Conservation (phyloP, 2,113 vertebrate species). For the Scortum barcoo region DNA sequence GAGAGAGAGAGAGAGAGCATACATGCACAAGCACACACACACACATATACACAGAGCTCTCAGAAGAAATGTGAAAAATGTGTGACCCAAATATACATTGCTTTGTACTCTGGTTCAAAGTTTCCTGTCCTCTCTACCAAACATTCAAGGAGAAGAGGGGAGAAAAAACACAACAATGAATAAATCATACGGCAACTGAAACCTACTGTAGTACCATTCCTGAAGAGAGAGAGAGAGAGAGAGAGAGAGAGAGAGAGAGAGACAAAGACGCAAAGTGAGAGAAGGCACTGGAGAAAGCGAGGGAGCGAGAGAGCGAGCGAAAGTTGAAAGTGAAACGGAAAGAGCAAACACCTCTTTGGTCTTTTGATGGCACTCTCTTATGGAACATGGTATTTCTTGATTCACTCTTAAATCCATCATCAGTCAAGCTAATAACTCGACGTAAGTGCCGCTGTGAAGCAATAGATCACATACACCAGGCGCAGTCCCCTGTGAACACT, state of each 20-base stretch:
- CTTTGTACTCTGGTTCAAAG: conserved; percentile 87
- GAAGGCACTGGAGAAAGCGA: no score
- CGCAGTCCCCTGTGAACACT: conserved; percentile 62
- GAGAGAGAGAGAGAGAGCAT: conserved; percentile 32
- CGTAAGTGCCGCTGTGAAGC: conserved; percentile 67
- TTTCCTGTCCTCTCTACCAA: conserved; percentile 83
- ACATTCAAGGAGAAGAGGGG: conserved; percentile 75
- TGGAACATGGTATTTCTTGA: conserved; percentile 75
- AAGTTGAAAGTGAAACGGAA: conserved; percentile 66
- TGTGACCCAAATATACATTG: conserved; percentile 85
- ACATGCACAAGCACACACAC: neutral
- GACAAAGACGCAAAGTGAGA: conserved; percentile 21
- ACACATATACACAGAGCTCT: conserved; percentile 50
- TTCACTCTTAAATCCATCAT: conserved; percentile 76
- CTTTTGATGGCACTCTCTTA: conserved; percentile 74
- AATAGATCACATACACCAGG: conserved; percentile 62
- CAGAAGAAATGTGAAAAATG: conserved; percentile 69
- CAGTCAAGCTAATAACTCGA: conserved; percentile 71
- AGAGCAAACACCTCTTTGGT: conserved; percentile 78
- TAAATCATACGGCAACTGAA: conserved; percentile 81
- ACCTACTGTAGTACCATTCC: conserved; percentile 65
- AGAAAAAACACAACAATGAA: conserved; percentile 82
- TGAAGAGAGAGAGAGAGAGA: conserved; percentile 50
- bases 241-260: neutral
- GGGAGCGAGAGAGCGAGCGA: conserved; percentile 34